These are phyloP conservation scores for Mactromeris polynyma DNA, from an alignment of 2,888 invertebrate species.

Conservation along the genomic window DNA sequence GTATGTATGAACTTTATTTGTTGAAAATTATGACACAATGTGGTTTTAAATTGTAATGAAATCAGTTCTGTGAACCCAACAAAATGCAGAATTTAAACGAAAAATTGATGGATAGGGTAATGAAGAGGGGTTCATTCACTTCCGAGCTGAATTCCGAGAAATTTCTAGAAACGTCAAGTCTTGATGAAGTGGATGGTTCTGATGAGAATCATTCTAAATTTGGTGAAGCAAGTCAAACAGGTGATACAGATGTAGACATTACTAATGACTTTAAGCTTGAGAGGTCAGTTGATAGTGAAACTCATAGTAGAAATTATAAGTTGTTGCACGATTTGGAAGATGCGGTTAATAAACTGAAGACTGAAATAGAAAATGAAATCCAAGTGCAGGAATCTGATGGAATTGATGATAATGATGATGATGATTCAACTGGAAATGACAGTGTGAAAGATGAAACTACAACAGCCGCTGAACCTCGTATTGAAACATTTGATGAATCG, in stretches of 20 bases:
- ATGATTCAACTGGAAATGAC: no score
- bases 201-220: not conserved
- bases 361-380: not conserved
- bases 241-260: not conserved
- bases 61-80: no score
- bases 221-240: not conserved
- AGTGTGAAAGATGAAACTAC: not conserved
- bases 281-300: not conserved
- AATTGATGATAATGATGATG: no score
- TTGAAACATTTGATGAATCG: conserved; percentile 30
- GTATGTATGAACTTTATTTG: no score
- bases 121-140: not conserved
- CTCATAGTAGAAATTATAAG: not conserved
- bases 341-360: not conserved
- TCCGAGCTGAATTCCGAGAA: not conserved
- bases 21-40: no score
- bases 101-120: not conserved
- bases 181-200: not conserved
- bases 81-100: not conserved
- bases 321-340: not conserved
- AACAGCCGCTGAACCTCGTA: not conserved
- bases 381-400: not conserved
- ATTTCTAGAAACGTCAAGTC: not conserved
- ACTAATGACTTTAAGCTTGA: not conserved
- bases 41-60: no score